Conservation (phyloP, 2,113 vertebrate genomes). For the Leucosticte australis region DNA sequence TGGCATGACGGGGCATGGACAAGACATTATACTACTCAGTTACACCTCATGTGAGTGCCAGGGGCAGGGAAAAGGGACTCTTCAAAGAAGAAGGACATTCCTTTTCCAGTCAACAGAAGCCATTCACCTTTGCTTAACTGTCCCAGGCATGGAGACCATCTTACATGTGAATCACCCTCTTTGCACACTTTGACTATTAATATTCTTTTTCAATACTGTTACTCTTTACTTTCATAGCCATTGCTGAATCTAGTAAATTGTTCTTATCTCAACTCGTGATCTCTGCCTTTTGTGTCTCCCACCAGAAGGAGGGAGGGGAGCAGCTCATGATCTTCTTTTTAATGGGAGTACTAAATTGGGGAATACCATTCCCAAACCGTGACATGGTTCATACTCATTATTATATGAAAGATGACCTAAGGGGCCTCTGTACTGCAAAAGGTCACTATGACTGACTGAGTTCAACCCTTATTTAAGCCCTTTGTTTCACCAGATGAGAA, state of each 20-base stretch:
- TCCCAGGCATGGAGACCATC: neutral
- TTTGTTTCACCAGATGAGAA: neutral
- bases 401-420: neutral
- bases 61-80: neutral
- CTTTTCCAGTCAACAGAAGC: neutral
- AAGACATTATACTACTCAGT: neutral
- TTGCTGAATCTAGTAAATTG: neutral
- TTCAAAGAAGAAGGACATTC: neutral
- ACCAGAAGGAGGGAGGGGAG: neutral
- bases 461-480: neutral
- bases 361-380: neutral
- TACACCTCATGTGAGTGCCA: neutral
- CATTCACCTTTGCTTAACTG: neutral
- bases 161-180: neutral
- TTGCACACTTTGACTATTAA: neutral
- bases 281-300: neutral
- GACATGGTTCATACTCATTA: neutral
- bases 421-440: neutral
- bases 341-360: neutral
- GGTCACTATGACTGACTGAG: neutral
- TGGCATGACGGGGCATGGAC: fast-evolving
- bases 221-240: neutral
- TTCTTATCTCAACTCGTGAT: neutral
- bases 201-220: neutral
- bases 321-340: neutral